These are phyloP conservation scores for Homalodisca vitripennis DNA, from an alignment of 1,140 invertebrate genomes.

Conservation along the genomic window DNA sequence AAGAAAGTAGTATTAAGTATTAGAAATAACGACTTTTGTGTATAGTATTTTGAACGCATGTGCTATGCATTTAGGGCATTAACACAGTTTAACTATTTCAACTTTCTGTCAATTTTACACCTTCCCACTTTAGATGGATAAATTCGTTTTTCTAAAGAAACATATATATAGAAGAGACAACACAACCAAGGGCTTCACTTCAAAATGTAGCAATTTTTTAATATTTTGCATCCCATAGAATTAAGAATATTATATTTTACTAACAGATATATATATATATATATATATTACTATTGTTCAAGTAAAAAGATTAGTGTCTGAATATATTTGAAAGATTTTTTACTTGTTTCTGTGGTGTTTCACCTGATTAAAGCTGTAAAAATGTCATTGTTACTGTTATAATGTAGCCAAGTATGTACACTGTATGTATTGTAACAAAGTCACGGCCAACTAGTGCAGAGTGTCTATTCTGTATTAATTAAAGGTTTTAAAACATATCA, in stretches of 20 bases:
- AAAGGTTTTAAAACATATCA: slow-evolving; percentile 23
- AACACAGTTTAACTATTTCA: too few species aligned
- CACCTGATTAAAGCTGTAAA: not conserved
- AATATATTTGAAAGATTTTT: slow-evolving; percentile 5
- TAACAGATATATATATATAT: slow-evolving; percentile 16
- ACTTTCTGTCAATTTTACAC: too few species aligned
- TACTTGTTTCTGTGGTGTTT: slow-evolving; percentile 20
- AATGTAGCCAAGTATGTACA: not conserved
- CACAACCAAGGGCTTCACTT: too few species aligned
- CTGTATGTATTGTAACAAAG: not conserved
- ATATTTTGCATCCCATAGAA: too few species aligned
- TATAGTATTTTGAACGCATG: too few species aligned
- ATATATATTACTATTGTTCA: slow-evolving; percentile 15
- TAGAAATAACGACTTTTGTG: too few species aligned
- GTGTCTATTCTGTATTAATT: slow-evolving; percentile 25
- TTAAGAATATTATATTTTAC: slow-evolving; percentile 22
- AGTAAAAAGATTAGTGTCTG: not conserved
- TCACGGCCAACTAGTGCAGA: not conserved
- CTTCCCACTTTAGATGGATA: too few species aligned
- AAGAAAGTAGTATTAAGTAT: too few species aligned
- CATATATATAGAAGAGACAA: too few species aligned
- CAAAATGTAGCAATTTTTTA: too few species aligned
- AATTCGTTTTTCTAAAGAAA: too few species aligned
- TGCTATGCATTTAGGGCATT: too few species aligned
- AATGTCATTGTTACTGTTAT: slow-evolving; percentile 19